Evolutionary conservation across 1,140 invertebrate genomes (phyloP), one percentile per base, ranked within the genome.

Genomic region (Caenorhabditis elegans): DNA sequence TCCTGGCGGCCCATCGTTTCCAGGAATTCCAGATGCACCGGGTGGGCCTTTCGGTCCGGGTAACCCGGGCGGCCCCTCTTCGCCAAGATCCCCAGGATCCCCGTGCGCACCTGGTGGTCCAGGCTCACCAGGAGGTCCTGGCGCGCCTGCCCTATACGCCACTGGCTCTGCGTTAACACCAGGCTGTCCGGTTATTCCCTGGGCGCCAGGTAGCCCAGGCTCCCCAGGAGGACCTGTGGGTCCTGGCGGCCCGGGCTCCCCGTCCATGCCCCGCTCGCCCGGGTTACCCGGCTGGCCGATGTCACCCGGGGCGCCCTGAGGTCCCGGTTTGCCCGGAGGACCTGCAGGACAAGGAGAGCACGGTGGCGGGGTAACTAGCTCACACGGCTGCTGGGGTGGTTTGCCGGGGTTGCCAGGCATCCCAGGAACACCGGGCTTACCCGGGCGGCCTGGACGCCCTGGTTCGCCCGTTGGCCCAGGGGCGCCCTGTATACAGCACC

Each of bases 351-450:
- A 70, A 1, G 60, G 60, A 11, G 34, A 39, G 3, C 60, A 70
- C n/a, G 60, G 60, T 31, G 60, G 60, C 60, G 60, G 60, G 39
- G 60, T 70, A 31, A 70, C 60, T 0, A 70, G n/a, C 6, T 70
- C 60, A 39, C 60, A 70, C n/a, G 60, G 60, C 22, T 70, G 60
- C 3, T 70, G 11, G 17, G 60, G 60, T 11, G 60, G 60, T 70
- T 70, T 70, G 19, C 60, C 60, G 22, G 60, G 60, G 26, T 70
- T 70, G 3, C 60, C 60, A 22, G 60, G 60, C 11, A 70, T 11
- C 22, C 60, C 60, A 3, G 60, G 60, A 3, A 39, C 60, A 1
- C 60, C 60, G 3, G 60, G 60, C 11, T 43, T 39, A 39, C 60
- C 60, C 2, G 60, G 60, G 2, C 34, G 31, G 8, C 60, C 60